Conservation (phyloP, 30 jellyfish, hydroid and myxozoan genomes). For the Pseudorhiza aurosa region DNA sequence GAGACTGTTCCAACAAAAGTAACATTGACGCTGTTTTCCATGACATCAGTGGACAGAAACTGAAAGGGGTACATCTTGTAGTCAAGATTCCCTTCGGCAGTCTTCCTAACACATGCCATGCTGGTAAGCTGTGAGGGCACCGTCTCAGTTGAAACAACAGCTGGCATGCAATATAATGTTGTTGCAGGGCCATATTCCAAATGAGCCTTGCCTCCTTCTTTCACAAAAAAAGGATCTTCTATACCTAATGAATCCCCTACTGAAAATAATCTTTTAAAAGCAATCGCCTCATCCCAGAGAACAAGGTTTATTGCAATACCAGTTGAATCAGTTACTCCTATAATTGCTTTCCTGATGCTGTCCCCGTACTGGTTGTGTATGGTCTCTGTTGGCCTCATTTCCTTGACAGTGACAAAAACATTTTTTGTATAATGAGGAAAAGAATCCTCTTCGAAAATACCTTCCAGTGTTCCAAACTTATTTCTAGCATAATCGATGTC, state of each 20-base stretch:
- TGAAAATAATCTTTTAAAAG: constrained; percentile 14
- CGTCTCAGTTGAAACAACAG: constrained; percentile 6
- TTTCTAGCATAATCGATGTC: constrained; percentile 7
- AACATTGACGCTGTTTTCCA: constrained; percentile 11
- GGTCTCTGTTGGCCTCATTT: constrained; percentile 24
- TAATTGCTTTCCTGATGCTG: background rate
- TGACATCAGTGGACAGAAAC: constrained; percentile 34
- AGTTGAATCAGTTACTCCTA: constrained; percentile 4
- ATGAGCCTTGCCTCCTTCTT: constrained; percentile 24
- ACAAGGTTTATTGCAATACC: constrained; percentile 1
- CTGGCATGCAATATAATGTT: constrained; percentile 24
- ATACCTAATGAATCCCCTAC: constrained; percentile 39
- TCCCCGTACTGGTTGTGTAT: constrained; percentile 36
- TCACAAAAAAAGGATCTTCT: constrained; percentile 59
- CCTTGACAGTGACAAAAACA: constrained; percentile 30
- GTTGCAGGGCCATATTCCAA: constrained; percentile 73
- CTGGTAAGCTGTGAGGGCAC: constrained; percentile 13
- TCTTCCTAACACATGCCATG: constrained; percentile 9
- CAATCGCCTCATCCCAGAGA: constrained; percentile 64
- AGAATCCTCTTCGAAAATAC: constrained; percentile 28
- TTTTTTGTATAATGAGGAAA: constrained; percentile 45
- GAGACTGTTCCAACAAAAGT: constrained; percentile 1
- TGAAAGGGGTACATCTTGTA: constrained; percentile 8
- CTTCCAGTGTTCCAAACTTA: constrained; percentile 35
- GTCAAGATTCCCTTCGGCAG: constrained; percentile 52